Evolutionary conservation across 2,888 invertebrate species (phyloP), one percentile per base, ranked within the genome.

Genomic region (Campaea margaritaria): DNA sequence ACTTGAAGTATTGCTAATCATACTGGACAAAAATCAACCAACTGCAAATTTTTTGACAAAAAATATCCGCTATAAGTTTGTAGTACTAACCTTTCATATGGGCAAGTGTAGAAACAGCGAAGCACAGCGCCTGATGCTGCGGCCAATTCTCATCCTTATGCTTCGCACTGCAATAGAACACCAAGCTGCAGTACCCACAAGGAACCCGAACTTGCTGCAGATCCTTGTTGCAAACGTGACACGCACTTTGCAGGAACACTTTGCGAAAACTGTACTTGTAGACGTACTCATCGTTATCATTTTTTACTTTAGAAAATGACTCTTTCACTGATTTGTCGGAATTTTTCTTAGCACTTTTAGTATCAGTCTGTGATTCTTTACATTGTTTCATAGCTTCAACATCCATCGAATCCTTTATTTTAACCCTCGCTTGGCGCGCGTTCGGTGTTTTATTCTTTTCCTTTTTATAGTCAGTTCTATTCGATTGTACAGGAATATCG

Each of bases 181-280:
- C 83, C 85, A 96, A 88, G 58, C 93, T 91, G 67, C 96, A 96
- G 47, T 86, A 89, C 51, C 81, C 80, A 64, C 93, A 91, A 0
- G 89, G 79, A 1, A 91, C 77, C 59, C 87, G 76, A 0, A 70
- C 57, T 1, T 82, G 75, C 41, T 68, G 76, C 58, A 93, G 69
- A 31, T 84, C 82, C 28, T 85, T 87, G 64, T 93, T 92, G 67
- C 93, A 93, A 49, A 91, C 77, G 48, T 93, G 90, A 61, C 96
- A 96, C 5, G 93, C 83, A 62, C 93, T 94, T 42, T 93, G 92
- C 34, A 94, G 83, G 75, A 94, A 95, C 12, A 95, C 94, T 74
- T 93, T 93, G 10, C 95, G 91, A 52, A 95, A 95, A 73, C 93
- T 94, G 64, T 95, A 94, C 64, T 95, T 93, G 71, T 95, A 94